Evolutionary conservation across 2,797 vertebrate species (phyloP).

Genomic region (Scarus forsteni): DNA sequence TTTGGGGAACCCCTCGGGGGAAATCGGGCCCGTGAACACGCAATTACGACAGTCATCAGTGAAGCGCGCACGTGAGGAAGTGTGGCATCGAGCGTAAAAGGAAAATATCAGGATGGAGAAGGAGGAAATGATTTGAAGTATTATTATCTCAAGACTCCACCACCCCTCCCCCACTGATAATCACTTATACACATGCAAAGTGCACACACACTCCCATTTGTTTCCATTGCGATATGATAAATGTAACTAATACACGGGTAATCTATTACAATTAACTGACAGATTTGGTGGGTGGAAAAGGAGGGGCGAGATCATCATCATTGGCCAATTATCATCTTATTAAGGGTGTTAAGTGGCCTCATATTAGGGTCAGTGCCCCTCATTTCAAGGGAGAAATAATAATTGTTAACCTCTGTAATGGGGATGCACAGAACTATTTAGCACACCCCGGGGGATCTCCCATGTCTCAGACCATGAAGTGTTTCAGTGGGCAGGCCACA

Average conservation of each 20-base stretch:
- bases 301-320: conserved; percentile 67
- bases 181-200: conserved; percentile 31
- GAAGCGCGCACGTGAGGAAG: conserved; percentile 72
- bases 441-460: conserved; percentile 68
- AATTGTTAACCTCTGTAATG: conserved; percentile 86
- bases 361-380: conserved; percentile 92
- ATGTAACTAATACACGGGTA: conserved; percentile 79
- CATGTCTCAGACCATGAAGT: conserved; percentile 12
- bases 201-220: conserved; percentile 1
- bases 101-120: conserved; percentile 69
- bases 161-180: conserved; percentile 49
- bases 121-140: conserved; percentile 77
- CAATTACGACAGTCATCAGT: conserved; percentile 86
- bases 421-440: conserved; percentile 80
- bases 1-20: conserved; percentile 83
- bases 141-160: conserved; percentile 66
- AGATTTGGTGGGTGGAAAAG: conserved; percentile 30
- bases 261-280: conserved; percentile 83
- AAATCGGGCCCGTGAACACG: conserved; percentile 80
- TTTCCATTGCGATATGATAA: conserved; percentile 68
- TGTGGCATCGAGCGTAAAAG: conserved; percentile 59
- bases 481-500: background rate
- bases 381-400: conserved; percentile 87
- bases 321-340: conserved; percentile 90
- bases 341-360: conserved; percentile 87